Conservation (phyloP, 2,113 vertebrate genomes). For the pig (Sus scrofa) region T2T-Sscrofa CM000830.6:114904501-114905000, state of each 20-base stretch:
- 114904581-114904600: background rate
- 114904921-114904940: background rate
- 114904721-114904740: background rate
- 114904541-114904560: conserved; percentile 8
- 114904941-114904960: conserved; percentile 43
- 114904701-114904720: conserved; percentile 9
- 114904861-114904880: background rate
- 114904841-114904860: background rate
- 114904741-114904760: background rate
- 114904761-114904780: conserved; percentile 20
- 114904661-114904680: background rate
- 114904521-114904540: background rate
- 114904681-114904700: background rate
- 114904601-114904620: background rate
- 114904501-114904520: background rate
- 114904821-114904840: background rate
- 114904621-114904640: background rate
- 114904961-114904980: conserved; percentile 1
- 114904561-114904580: background rate
- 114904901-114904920: conserved; percentile 20
- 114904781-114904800: background rate
- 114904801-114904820: conserved; percentile 7
- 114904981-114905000: background rate
- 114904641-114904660: background rate
- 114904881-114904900: background rate